Evolutionary conservation across 2,888 invertebrate species (phyloP), one percentile per base, ranked within the genome.

Genomic region (Drosophila neoperkinsi): DNA sequence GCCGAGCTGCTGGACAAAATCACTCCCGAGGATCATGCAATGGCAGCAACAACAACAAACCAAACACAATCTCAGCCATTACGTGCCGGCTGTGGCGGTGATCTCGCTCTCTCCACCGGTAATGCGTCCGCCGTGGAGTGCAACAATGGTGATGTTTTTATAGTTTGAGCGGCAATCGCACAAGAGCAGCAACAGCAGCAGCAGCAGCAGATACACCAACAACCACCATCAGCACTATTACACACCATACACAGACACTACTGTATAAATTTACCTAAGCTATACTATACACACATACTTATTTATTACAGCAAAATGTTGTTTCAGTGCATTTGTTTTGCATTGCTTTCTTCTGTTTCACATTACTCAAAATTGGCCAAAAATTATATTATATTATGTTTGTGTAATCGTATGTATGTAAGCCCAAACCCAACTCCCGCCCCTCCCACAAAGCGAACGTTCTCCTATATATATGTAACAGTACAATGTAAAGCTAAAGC

Each of bases 1-100:
- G 93, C 93, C 36, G 93, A 93, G 77, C 55, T 92, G 18, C 76
- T 93, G 11, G 85, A 93, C 74, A 90, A 83, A 57, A 74, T 77
- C 50, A 67, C 33, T 11, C 61, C 50, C 10, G 52, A 30, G 10
- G 72, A 71, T 16, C 43, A 61, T 28, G 63, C 68, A 10, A 16
- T 51, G 28, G 4, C 60, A 11, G 56, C 63, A 11, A 18, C 43
- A 38, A 31, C 52, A 21, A 11, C 51, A 28, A 41, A 56, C 33
- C 71, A 41, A 51, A 43, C 66, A 5, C 78, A 55, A 53, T 68
- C 71, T 31, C 81, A 71, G 34, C 28, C 74, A 16, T 18, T 73
- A 43, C 80, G 82, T 13, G 50, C 79, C 9, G 83, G 88, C 13
- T 86, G 85, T 52, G 82, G 71, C 49, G 71, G 65, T 10, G 82